Percentiles rank a stretch among this genome's conserved stretches.
These are phyloP conservation scores for Siniperca chuatsi DNA, from an alignment of 2,113 vertebrate genomes.

Conservation along the genomic window DNA sequence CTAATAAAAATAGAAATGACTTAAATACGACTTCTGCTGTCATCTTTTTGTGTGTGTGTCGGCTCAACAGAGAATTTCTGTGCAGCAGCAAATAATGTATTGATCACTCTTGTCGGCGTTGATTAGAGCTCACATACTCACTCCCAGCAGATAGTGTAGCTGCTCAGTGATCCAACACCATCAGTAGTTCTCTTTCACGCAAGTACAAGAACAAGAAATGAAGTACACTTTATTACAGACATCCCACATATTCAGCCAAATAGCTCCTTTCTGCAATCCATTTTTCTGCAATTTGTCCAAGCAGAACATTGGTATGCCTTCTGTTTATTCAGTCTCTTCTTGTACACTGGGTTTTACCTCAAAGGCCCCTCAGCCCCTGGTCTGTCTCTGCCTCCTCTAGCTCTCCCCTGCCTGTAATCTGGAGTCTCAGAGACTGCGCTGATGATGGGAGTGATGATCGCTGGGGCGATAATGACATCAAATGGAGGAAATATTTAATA, in stretches of 20 bases:
- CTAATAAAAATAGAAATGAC: slow-evolving; percentile 83
- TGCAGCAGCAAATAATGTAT: slow-evolving; percentile 24
- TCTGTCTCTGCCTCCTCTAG: slow-evolving; percentile 17
- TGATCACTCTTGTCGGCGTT: slow-evolving; percentile 10
- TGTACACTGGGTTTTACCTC: not conserved
- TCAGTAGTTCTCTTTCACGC: slow-evolving; percentile 29
- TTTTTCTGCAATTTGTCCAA: not conserved
- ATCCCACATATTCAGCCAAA: not conserved
- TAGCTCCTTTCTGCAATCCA: not conserved
- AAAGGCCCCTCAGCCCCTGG: not conserved
- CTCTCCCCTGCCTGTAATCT: slow-evolving; percentile 30
- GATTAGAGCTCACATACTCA: slow-evolving; percentile 37
- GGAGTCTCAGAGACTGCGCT: slow-evolving; percentile 29
- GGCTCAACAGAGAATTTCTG: slow-evolving; percentile 22
- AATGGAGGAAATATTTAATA: slow-evolving; percentile 77
- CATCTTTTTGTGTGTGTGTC: slow-evolving; percentile 11
- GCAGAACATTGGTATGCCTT: not conserved
- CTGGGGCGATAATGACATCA: slow-evolving; percentile 74
- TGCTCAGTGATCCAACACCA: slow-evolving; percentile 3
- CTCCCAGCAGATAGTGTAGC: slow-evolving; percentile 18
- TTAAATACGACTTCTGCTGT: slow-evolving; percentile 37
- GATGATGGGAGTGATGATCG: slow-evolving; percentile 67
- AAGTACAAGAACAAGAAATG: no score
- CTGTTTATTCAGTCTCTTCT: slow-evolving; percentile 21
- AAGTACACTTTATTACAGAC: not conserved